Evolutionary conservation across 23 tunicate species (phyloP), one percentile per base, ranked within the genome.

Genomic region (Pegea sp.): DNA sequence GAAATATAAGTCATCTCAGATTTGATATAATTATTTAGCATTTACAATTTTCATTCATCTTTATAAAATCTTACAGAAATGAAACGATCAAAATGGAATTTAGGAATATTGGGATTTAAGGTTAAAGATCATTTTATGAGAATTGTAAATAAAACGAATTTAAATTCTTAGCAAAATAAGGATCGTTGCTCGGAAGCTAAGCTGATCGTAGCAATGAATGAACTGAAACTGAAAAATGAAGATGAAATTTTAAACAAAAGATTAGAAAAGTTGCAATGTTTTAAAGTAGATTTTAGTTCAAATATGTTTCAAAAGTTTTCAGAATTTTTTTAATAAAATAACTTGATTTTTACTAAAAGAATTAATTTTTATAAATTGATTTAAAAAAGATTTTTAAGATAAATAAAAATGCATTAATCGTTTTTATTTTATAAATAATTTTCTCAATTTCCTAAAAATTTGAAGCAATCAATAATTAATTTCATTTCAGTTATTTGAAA

Each of bases 81-180:
- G 33, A 74, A 74, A 50, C 46, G 84, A 60, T 74, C 84, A 4
- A 59, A 49, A 30, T 74, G 84, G 84, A 66, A 43, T 44, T 60
- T 74, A 22, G 55, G 53, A 4, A 64, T 57, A 22, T 29, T 74
- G 11, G 19, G 27, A 30, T 71, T 61, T 28, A 62, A 3, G 51
- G 67, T 50, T 53, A 24, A 26, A 5, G 29, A 3, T 53, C 21
- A 2, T 2, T 24, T 3, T 53, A 20, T 24, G n/a, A n/a, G n/a
- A n/a, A n/a, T n/a, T n/a, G n/a, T n/a, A n/a, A n/a, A n/a, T n/a
- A n/a, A n/a, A n/a, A n/a, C n/a, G n/a, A n/a, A n/a, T n/a, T n/a
- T n/a, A n/a, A n/a, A n/a, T n/a, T n/a, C n/a, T n/a, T n/a, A n/a
- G n/a, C n/a, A n/a, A n/a, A n/a, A n/a, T n/a, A n/a, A n/a, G n/a